Evolutionary conservation across 2,888 invertebrate species (phyloP).

Genomic region (Thecocarcelia acutangulata): DNA sequence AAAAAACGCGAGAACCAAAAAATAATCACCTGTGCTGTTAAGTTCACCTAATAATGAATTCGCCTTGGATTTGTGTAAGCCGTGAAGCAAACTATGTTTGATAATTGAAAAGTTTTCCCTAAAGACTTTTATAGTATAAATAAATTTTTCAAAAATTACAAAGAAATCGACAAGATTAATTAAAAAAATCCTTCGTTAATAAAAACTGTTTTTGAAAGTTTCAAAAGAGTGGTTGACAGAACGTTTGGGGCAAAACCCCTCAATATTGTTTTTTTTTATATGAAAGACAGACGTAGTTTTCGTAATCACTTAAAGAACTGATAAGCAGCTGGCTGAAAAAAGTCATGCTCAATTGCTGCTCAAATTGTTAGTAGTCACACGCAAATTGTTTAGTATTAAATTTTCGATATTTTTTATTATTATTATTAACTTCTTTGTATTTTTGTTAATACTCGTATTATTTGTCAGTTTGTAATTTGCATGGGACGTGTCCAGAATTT

Average conservation of each 20-base stretch:
- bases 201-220: not conserved
- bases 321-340: conserved; percentile 3
- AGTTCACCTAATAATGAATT: no score
- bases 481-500: conserved; percentile 51
- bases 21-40: no score
- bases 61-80: conserved; percentile 34
- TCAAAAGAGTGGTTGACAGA: no score
- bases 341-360: not conserved
- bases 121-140: conserved; percentile 44
- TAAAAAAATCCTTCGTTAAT: not conserved
- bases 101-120: not conserved
- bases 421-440: not conserved
- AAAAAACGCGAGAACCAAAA: no score
- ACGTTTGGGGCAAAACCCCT: not conserved
- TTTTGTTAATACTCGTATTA: no score
- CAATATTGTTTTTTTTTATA: not conserved
- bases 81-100: conserved; percentile 52
- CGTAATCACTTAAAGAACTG: not conserved
- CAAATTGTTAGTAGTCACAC: no score
- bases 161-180: not conserved
- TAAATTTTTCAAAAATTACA: not conserved
- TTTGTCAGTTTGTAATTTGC: not conserved
- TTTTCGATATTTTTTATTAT: not conserved
- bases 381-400: not conserved
- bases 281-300: conserved; percentile 1